Base-by-base conservation (phyloP, 92 coral and sea anemone genomes). In the Montipora capitata region DNA sequence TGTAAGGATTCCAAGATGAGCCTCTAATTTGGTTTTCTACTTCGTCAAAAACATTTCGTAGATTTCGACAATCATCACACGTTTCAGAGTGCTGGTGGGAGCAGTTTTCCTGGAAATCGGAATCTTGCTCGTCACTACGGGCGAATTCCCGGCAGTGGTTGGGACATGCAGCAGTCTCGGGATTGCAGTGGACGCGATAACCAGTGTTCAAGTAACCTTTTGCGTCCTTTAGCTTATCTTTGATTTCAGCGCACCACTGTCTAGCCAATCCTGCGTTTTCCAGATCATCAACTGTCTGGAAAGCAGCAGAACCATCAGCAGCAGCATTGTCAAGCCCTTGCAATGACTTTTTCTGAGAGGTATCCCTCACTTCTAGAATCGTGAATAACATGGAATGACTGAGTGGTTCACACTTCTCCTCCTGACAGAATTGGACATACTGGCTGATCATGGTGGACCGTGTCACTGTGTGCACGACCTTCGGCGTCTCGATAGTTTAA, bases 191-290 rank as follows among this genome's bases (percentile, higher is more conserved):
- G 38, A 80, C 85, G 52, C 52, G 52, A 48, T 48, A 48, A 48
- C 52, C 52, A 48, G 52, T 48, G 7, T 48, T 48, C 52, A 80
- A 73, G 72, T 80, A 80, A 35, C 62, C 16, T 57, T 80, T 80
- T 15, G 77, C 75, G 38, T 80, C 85, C 13, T 73, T 64, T 16
- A 81, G 41, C 14, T 63, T 51, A 62, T 38, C 18, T 41, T 61
- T 17, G 77, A 6, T 41, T 45, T 81, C 62, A 41, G 51, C 13
- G 61, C 70, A 64, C 70, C 70, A 64, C 16, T 64, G 35, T 64
- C 40, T 64, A 0, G 81, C 88, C 79, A 76, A 77, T 74, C 93
- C 93, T 56, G 77, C 79, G 83, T 76, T 77, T 72, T 78, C 89
- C 12, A 89, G 84, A 77, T 27, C 65, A 45, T 77, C 83, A 41